phyloP scores from a whole-genome alignment of 2,797 vertebrate species.

The Calcarius lapponicus region DNA sequence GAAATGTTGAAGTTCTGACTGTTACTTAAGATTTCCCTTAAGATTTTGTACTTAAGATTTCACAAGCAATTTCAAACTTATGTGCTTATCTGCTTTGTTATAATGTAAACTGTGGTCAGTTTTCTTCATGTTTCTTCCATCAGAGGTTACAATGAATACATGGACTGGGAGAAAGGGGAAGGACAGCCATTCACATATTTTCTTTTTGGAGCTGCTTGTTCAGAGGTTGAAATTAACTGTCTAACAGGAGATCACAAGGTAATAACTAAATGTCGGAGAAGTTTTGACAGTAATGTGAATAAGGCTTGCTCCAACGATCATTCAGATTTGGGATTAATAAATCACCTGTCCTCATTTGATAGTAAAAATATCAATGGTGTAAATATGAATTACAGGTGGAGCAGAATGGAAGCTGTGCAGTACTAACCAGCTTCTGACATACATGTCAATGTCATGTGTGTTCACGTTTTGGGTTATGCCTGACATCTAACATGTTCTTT shows the following conservation, averaged over 20 bases:
- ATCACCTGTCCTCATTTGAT: background rate
- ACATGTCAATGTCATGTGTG: background rate
- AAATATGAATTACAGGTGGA: background rate
- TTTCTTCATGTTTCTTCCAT: background rate
- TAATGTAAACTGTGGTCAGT: background rate
- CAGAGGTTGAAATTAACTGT: conserved; percentile 89
- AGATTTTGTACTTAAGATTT: background rate
- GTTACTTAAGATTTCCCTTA: background rate
- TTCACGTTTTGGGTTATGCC: background rate
- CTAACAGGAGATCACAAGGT: conserved; percentile 90
- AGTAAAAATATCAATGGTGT: background rate
- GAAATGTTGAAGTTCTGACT: background rate
- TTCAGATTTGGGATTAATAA: background rate
- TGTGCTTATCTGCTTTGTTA: background rate
- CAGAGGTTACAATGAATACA: conserved; percentile 82
- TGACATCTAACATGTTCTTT: background rate
- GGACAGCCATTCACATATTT: conserved; percentile 85
- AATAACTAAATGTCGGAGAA: conserved; percentile 46
- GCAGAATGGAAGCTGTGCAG: background rate
- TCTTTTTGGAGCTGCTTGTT: conserved; percentile 81
- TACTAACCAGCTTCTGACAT: background rate
- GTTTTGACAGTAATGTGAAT: background rate
- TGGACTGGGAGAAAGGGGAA: conserved; percentile 88
- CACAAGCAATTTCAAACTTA: background rate
- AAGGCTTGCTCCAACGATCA: background rate